Evolutionary conservation across 2,113 vertebrate species (phyloP), one percentile per base, ranked within the genome.

Genomic region (Sigmodon hispidus): DNA sequence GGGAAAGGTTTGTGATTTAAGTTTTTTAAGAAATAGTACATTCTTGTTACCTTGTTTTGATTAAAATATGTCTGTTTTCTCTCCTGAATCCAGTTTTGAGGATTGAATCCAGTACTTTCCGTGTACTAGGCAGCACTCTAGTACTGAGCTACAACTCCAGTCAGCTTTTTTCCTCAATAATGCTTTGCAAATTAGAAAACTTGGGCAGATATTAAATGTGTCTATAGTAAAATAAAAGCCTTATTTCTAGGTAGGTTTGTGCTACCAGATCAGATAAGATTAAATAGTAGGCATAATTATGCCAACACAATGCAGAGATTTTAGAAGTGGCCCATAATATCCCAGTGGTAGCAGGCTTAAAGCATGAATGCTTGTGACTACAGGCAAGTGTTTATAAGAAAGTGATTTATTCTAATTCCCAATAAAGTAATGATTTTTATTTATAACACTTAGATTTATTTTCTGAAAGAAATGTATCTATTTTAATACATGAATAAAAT

Each of bases 1-100:
- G 95, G 99, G 99, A 98, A 99, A 99, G 99, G 99, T 99, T 90
- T 98, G 98, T 94, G 36, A 21, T 96, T 7, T 63, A 67, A 57
- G 7, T 48, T 34, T 79, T 95, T 57, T 95, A 90, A 75, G 83
- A 40, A 52, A 21, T 8, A 83, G 1, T 96, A 16, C 3, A 63
- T 89, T 87, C 59, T 80, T 94, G 67, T 87, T 97, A 45, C 55
- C 31, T 86, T 93, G 8, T 86, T 87, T 92, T 86, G 48, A 77
- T 40, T 92, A 70, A 79, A 90, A 63, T 77, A 57, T 45, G 19
- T 95, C 43, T 84, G 17, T 84, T 29, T 7, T 63, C 12, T n/a
- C 45, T 52, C 59, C 34, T 10, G 0, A 55, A 9, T 34, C 34
- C 21, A 29, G 34, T 52, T n/a, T 65, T 40, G 65, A 52, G 45